Evolutionary conservation across 2,888 invertebrate species (phyloP).

Genomic region (Chymomyza caudatula): DNA sequence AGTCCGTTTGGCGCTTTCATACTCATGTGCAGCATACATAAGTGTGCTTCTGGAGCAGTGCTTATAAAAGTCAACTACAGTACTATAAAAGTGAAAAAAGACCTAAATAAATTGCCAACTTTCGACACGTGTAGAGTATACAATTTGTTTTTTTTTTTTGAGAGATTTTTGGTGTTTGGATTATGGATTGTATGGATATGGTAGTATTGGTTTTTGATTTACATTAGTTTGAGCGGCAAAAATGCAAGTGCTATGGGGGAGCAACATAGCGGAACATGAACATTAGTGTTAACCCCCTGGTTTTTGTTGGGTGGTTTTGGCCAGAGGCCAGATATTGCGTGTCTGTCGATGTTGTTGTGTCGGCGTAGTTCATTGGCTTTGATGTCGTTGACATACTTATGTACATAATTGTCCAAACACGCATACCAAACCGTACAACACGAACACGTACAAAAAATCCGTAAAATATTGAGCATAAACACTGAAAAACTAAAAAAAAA

Average conservation of each 20-base stretch:
- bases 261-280: background rate
- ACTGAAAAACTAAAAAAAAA: too few species aligned
- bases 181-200: conserved; percentile 12
- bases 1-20: too few species aligned
- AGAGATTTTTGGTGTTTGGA: conserved; percentile 15
- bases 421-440: conserved; percentile 10
- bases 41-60: too few species aligned
- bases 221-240: conserved; percentile 1
- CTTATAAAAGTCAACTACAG: too few species aligned
- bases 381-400: background rate
- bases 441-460: background rate
- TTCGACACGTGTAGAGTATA: background rate
- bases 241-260: background rate
- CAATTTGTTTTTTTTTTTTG: background rate
- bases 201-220: conserved; percentile 37
- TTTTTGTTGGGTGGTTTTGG: background rate
- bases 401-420: conserved; percentile 20
- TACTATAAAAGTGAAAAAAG: too few species aligned
- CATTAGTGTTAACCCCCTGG: too few species aligned
- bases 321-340: background rate
- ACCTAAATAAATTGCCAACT: too few species aligned
- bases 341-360: background rate
- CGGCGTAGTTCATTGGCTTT: background rate
- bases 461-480: background rate
- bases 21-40: too few species aligned